phyloP scores from a whole-genome alignment of 2,888 invertebrate genomes.

The Diabrotica balteata region DNA sequence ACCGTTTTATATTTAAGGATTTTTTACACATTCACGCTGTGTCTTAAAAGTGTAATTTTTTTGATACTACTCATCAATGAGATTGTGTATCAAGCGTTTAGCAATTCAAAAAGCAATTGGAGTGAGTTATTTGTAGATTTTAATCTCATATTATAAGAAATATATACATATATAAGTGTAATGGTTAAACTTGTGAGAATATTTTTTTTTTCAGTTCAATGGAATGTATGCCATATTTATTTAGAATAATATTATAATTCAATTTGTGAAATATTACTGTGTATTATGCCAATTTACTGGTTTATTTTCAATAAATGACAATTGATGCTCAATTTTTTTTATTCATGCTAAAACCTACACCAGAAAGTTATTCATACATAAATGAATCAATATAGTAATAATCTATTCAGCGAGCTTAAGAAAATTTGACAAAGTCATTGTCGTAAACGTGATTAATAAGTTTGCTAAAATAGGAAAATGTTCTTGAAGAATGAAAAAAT shows the following conservation, averaged over 20 bases:
- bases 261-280: constrained; percentile 40
- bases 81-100: constrained; percentile 35
- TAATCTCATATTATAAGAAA: constrained; percentile 35
- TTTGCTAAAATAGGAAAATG: too few species aligned
- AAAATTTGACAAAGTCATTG: too few species aligned
- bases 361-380: too few species aligned
- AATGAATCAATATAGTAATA: too few species aligned
- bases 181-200: constrained; percentile 36
- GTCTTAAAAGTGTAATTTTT: constrained; percentile 56
- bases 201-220: constrained; percentile 38
- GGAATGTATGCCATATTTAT: constrained; percentile 53
- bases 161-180: constrained; percentile 34
- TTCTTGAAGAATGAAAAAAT: too few species aligned
- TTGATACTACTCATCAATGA: constrained; percentile 41
- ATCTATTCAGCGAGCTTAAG: too few species aligned
- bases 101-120: constrained; percentile 52
- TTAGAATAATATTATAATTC: constrained; percentile 44
- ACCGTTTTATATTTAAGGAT: constrained; percentile 50
- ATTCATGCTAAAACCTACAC: not conserved
- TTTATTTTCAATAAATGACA: constrained; percentile 51
- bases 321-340: constrained; percentile 40
- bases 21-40: constrained; percentile 59
- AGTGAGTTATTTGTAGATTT: constrained; percentile 47
- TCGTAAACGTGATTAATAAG: too few species aligned
- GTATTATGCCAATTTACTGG: constrained; percentile 36